Conservation (phyloP, 2,113 vertebrate species). For the Paramisgurnus dabryanus region DNA sequence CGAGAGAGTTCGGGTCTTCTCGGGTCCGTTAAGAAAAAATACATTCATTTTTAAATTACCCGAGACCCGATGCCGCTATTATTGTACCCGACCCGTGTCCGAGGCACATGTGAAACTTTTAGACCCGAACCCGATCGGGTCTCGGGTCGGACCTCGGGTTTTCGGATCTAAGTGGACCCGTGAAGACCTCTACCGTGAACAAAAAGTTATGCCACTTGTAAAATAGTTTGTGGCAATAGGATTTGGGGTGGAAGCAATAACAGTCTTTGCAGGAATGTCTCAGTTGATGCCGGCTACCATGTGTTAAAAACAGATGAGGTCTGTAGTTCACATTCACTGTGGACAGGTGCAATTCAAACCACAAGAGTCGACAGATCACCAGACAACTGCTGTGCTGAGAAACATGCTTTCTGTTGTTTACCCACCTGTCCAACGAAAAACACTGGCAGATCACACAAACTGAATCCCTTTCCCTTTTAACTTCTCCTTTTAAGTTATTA, state of each 20-base stretch:
- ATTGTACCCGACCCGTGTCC: no score
- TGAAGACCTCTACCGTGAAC: no score
- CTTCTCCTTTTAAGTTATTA: not conserved
- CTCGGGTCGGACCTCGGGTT: no score
- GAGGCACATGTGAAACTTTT: no score
- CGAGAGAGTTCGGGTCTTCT: no score
- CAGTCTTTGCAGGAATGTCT: not conserved
- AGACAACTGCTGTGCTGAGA: constrained; percentile 24
- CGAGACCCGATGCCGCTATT: no score
- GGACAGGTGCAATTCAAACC: constrained; percentile 11
- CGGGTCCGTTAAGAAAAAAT: no score
- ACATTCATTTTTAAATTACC: no score
- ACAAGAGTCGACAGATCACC: constrained; percentile 9
- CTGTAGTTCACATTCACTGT: constrained; percentile 3
- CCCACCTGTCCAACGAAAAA: not conserved
- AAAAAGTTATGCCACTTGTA: not conserved
- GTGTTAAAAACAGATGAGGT: constrained; percentile 1
- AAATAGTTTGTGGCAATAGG: not conserved
- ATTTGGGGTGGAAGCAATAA: not conserved
- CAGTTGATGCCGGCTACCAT: not conserved
- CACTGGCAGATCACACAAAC: not conserved
- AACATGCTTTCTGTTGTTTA: constrained; percentile 20
- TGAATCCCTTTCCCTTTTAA: constrained; percentile 21
- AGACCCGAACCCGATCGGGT: no score
- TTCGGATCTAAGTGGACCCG: no score